Conservation (phyloP, 2,113 vertebrate species). For the Vimba vimba region DNA sequence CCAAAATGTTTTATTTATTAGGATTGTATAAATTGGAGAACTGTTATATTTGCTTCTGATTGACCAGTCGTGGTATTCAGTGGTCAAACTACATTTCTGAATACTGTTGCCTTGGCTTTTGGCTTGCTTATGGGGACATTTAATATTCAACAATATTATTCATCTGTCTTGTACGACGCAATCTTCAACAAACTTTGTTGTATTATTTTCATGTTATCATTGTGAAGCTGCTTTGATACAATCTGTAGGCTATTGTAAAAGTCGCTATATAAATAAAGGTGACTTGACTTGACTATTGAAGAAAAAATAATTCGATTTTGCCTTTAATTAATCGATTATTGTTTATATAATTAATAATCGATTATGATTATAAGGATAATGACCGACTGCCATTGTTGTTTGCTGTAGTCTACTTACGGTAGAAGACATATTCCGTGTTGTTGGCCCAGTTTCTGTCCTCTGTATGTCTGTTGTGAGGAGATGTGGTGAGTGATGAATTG, state of each 20-base stretch:
- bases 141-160: too few species aligned
- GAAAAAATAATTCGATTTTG: not conserved
- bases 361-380: not conserved
- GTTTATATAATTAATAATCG: not conserved
- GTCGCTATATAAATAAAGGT: too few species aligned
- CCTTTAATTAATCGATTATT: too few species aligned
- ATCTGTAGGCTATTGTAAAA: too few species aligned
- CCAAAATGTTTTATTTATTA: not conserved
- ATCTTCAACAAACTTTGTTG: too few species aligned
- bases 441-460: slow-evolving; percentile 98
- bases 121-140: too few species aligned
- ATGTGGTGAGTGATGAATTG: slow-evolving; percentile 91
- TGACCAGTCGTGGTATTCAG: not conserved
- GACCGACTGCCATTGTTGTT: not conserved
- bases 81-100: not conserved
- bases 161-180: too few species aligned
- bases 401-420: slow-evolving; percentile 87
- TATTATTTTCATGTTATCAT: too few species aligned
- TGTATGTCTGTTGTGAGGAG: slow-evolving; percentile 86
- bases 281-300: not conserved
- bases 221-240: too few species aligned
- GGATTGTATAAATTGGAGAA: not conserved
- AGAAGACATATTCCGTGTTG: slow-evolving; percentile 98
- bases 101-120: too few species aligned
- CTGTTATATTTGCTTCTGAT: not conserved